Percentiles rank a stretch among this genome's conserved stretches.
Evolutionary conservation across 2,113 vertebrate genomes (phyloP).

Genomic region (Hippocampus mohnikei): DNA sequence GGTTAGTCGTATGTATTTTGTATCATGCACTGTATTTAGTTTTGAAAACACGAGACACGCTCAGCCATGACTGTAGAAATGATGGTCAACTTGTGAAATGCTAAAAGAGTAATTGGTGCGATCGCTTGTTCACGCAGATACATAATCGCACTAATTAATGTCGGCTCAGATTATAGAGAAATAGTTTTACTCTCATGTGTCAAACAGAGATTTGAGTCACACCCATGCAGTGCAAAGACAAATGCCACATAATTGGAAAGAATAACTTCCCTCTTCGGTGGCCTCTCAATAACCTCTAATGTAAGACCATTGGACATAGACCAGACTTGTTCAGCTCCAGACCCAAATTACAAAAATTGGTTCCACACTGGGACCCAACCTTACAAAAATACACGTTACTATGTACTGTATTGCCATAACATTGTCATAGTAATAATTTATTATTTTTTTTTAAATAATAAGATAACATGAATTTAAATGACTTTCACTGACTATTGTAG

Average conservation of each 20-base stretch:
- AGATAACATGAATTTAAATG: background rate
- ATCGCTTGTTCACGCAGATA: conserved; percentile 3
- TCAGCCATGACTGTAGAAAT: background rate
- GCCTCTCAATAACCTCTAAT: conserved; percentile 27
- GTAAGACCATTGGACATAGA: background rate
- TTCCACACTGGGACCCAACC: background rate
- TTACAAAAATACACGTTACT: background rate
- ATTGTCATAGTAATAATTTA: background rate
- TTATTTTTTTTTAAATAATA: background rate
- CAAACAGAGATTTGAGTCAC: conserved; percentile 8
- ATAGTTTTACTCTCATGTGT: conserved; percentile 31
- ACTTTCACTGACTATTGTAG: background rate
- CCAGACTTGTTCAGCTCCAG: background rate
- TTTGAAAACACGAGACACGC: background rate
- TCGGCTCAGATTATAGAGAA: conserved; percentile 40
- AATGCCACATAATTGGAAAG: conserved; percentile 24
- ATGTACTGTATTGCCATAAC: background rate
- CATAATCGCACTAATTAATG: conserved; percentile 47
- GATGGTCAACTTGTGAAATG: conserved; percentile 8
- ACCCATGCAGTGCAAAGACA: conserved; percentile 35
- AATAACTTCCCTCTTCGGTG: conserved; percentile 17
- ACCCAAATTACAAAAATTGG: background rate
- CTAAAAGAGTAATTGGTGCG: conserved; percentile 8
- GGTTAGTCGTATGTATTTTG: background rate
- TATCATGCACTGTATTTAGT: background rate